Evolutionary conservation across 2,113 vertebrate species (phyloP), one percentile per base, ranked within the genome.

Genomic region (Gadus macrocephalus): DNA sequence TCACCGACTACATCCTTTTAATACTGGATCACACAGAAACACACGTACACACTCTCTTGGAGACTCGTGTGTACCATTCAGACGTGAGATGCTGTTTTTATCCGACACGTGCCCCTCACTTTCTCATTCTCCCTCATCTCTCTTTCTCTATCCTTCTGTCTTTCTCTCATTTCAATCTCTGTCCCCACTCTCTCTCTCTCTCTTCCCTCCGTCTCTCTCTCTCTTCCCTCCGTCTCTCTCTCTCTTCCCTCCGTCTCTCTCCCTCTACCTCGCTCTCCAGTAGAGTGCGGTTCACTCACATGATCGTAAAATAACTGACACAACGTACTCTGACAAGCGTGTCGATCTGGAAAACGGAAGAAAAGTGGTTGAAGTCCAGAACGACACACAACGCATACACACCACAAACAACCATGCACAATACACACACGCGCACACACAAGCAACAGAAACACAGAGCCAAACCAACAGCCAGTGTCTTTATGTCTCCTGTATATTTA

Each of bases 1-100:
- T 76, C 42, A 80, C 66, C 69, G 70, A 75, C 65, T 69, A 49
- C 56, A 60, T 60, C 59, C 70, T 67, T 15, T 64, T 20, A 5
- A 68, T 77, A 73, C 62, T 71, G 77, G 76, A 74, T 53, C 14
- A 65, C 69, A 58, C 55, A 49, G 9, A 49, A 2, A 49, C 42
- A 49, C 42, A 49, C 6, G 11, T 14, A 49, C 42, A 49, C 42
- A 49, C 42, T 49, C 42, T 49, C 31, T 35, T 35, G 31, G 9
- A 49, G 42, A 14, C 42, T 7, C 12, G 42, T 49, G 42, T 49
- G 42, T 49, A 14, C 8, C 42, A 49, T 49, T 49, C 42, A 49
- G 12, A 49, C 8, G 42, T 49, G 42, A 49, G 42, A 49, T 49
- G 9, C 42, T 49, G 42, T 49, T 49, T 49, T 49, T 49, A 9